Evolutionary conservation across 2,797 vertebrate species (phyloP), one percentile per base, ranked within the genome.

Genomic region (Cirrhinus molitorella): DNA sequence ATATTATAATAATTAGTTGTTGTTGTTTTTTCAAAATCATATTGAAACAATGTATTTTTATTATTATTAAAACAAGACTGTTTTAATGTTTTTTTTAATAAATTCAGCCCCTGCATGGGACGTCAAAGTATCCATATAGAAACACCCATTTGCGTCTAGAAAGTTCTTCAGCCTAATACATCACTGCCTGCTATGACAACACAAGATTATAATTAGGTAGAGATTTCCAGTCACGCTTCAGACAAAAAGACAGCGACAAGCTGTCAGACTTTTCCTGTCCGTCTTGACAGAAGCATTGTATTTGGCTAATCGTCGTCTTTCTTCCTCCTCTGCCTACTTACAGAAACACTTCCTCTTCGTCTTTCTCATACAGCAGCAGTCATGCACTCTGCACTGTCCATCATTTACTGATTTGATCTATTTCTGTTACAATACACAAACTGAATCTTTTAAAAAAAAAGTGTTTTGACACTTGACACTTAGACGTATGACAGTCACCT

Each of bases 221-320:
- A 81, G 53, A 83, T 83, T 57, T 81, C 68, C 59, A 83, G 85
- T 81, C 80, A 86, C 83, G 86, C 87, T 84, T 86, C 67, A 79
- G 25, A 85, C 85, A 85, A 85, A 74, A 73, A 76, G 79, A 79
- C 12, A 85, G 55, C 65, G 84, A 86, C 85, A 86, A 83, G 83
- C 86, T 88, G 85, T 83, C 83, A 84, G 80, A 66, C 70, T 68
- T 73, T 79, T 81, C 85, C 79, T 77, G 45, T 85, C 67, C 28
- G 61, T 57, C 63, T 88, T 88, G 88, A 87, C 89, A 86, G 72
- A 80, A 85, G 77, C 87, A 85, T 87, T 88, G 80, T 85, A 79
- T 79, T 81, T 55, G 63, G 74, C 45, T 79, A 79, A 81, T 89
- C 83, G 73, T 86, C 81, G 59, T 79, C 51, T 25, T 79, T 71